phyloP scores from a whole-genome alignment of 1,140 invertebrate genomes.

The Meloidogyne floridensis region DNA sequence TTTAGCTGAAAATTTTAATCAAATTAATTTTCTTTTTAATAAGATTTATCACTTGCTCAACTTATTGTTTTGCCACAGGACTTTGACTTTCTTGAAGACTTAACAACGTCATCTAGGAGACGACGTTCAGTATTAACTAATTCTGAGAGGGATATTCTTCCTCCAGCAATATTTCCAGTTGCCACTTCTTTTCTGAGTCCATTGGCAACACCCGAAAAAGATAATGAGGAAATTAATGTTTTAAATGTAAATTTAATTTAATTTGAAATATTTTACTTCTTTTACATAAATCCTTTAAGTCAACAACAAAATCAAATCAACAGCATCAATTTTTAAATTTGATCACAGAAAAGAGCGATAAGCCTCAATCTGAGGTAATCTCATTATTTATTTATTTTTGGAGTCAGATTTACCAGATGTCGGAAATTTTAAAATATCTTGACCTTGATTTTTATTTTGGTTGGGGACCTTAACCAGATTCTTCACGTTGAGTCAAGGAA shows the following conservation, averaged over 20 bases:
- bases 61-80: slow-evolving; percentile 38
- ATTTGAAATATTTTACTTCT: neutral
- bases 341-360: slow-evolving; percentile 8
- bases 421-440: too few species aligned
- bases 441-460: too few species aligned
- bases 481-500: too few species aligned
- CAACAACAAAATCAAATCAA: neutral
- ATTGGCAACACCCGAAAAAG: neutral
- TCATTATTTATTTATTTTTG: neutral
- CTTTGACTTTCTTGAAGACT: slow-evolving; percentile 29
- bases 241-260: neutral
- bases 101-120: neutral
- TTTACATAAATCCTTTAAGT: neutral
- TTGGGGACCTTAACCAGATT: too few species aligned
- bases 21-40: neutral
- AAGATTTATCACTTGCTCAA: slow-evolving; percentile 34
- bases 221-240: neutral
- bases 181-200: neutral
- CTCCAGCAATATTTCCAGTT: neutral
- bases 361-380: slow-evolving; percentile 14
- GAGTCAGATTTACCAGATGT: too few species aligned
- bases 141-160: neutral
- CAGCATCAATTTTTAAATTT: slow-evolving; percentile 5
- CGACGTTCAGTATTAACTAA: neutral
- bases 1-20: neutral